Percentiles rank a stretch among this genome's conserved stretches.
phyloP scores from a whole-genome alignment of 1,140 invertebrate species.

The Orchesella cincta region DNA sequence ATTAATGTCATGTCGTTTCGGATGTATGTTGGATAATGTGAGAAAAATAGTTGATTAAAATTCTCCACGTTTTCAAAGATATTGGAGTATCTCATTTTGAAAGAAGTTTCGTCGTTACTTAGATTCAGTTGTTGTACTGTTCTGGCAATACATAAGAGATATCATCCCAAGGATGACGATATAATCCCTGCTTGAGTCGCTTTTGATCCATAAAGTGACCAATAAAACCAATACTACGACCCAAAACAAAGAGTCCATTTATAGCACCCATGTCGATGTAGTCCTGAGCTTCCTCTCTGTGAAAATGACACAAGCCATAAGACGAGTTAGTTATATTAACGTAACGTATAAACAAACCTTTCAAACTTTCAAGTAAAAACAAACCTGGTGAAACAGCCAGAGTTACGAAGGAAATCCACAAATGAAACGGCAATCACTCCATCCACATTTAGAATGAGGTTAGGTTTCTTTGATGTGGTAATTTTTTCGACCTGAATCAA shows the following conservation, averaged over 20 bases:
- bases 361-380: slow-evolving; percentile 38
- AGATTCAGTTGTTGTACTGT: slow-evolving; percentile 61
- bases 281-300: slow-evolving; percentile 93
- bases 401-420: slow-evolving; percentile 92
- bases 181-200: slow-evolving; percentile 96
- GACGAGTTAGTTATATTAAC: too few relatives aligned
- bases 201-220: slow-evolving; percentile 99
- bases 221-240: slow-evolving; percentile 97
- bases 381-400: slow-evolving; percentile 86
- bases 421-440: slow-evolving; percentile 96
- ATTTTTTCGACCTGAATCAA: slow-evolving; percentile 83
- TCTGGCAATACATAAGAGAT: slow-evolving; percentile 97
- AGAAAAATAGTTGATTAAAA: too few relatives aligned
- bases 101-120: background rate
- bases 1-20: background rate
- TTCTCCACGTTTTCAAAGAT: background rate
- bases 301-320: slow-evolving; percentile 47
- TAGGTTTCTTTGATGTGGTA: slow-evolving; percentile 98
- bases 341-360: too few relatives aligned
- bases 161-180: slow-evolving; percentile 99
- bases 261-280: slow-evolving; percentile 97
- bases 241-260: slow-evolving; percentile 97
- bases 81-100: slow-evolving; percentile 16
- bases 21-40: too few relatives aligned
- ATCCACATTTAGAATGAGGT: slow-evolving; percentile 98